Percentiles rank a stretch among this genome's conserved stretches.
Conservation (phyloP, 2,797 vertebrate genomes). For the Amblyraja radiata region DNA sequence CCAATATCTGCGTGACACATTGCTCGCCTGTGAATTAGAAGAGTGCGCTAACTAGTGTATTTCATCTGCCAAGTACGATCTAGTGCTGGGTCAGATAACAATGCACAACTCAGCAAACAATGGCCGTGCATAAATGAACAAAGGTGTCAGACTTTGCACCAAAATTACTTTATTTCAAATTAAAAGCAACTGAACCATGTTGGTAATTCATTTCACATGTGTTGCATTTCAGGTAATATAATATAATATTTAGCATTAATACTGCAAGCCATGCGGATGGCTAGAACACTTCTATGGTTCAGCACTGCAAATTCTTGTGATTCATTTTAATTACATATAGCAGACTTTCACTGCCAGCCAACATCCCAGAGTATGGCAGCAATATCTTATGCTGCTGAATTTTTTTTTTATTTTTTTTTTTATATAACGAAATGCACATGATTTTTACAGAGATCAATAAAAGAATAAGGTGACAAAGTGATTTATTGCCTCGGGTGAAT, state of each 20-base stretch:
- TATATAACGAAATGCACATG: slow-evolving; percentile 61
- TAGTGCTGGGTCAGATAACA: slow-evolving; percentile 71
- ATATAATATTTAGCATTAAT: slow-evolving; percentile 71
- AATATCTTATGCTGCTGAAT: slow-evolving; percentile 53
- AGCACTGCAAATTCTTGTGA: background rate
- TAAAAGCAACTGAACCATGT: slow-evolving; percentile 68
- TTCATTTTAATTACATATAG: slow-evolving; percentile 27
- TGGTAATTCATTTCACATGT: slow-evolving; percentile 73
- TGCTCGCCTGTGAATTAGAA: slow-evolving; percentile 67
- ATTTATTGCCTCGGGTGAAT: slow-evolving; percentile 55
- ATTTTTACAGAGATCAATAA: slow-evolving; percentile 69
- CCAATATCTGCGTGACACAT: slow-evolving; percentile 66
- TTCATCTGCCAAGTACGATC: slow-evolving; percentile 66
- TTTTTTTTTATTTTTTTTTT: slow-evolving; percentile 53
- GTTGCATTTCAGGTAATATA: slow-evolving; percentile 69
- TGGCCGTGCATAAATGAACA: slow-evolving; percentile 71
- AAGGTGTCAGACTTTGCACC: slow-evolving; percentile 72
- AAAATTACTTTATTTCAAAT: slow-evolving; percentile 75
- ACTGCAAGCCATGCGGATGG: slow-evolving; percentile 66
- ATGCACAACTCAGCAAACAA: slow-evolving; percentile 67
- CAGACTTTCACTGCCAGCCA: background rate
- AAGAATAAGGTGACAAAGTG: slow-evolving; percentile 67
- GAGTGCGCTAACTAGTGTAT: slow-evolving; percentile 63
- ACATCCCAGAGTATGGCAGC: background rate
- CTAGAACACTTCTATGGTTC: slow-evolving; percentile 41